These are phyloP conservation scores for Hemitrygon akajei DNA, from an alignment of 2,797 vertebrate genomes.

Conservation along the genomic window DNA sequence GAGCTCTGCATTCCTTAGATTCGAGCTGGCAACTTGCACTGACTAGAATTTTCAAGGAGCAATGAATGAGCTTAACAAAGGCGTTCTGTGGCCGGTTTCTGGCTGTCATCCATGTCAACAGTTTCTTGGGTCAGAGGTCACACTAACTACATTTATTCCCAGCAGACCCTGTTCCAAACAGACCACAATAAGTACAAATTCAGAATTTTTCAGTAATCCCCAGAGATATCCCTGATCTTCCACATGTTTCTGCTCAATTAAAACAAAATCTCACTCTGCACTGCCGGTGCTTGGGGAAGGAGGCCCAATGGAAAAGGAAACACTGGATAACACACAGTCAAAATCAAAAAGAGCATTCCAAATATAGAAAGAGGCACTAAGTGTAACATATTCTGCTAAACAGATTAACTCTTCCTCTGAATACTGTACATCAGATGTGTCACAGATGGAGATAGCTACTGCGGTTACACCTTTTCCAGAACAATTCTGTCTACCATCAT, in stretches of 20 bases:
- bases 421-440: background rate
- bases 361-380: constrained; percentile 10
- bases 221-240: constrained; percentile 98
- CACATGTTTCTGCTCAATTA: constrained; percentile 99
- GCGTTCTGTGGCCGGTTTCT: constrained; percentile 95
- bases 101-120: constrained; percentile 97
- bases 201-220: constrained; percentile 94
- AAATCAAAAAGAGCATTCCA: constrained; percentile 30
- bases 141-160: constrained; percentile 99
- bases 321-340: background rate
- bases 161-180: constrained; percentile 92
- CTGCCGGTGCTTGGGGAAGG: constrained; percentile 62
- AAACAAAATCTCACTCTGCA: constrained; percentile 95
- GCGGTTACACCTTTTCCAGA: background rate
- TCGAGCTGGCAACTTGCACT: constrained; percentile 86
- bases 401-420: constrained; percentile 10
- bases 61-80: constrained; percentile 99
- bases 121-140: constrained; percentile 94
- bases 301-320: constrained; percentile 54
- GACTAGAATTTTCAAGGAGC: constrained; percentile 80
- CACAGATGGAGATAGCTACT: background rate
- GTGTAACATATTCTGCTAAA: constrained; percentile 12
- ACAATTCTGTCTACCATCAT: background rate
- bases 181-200: constrained; percentile 88
- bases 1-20: constrained; percentile 78